Percentiles rank a stretch among this genome's conserved stretches.
Conservation (phyloP, 2,113 vertebrate species). For the Sinosuthora webbiana region DNA sequence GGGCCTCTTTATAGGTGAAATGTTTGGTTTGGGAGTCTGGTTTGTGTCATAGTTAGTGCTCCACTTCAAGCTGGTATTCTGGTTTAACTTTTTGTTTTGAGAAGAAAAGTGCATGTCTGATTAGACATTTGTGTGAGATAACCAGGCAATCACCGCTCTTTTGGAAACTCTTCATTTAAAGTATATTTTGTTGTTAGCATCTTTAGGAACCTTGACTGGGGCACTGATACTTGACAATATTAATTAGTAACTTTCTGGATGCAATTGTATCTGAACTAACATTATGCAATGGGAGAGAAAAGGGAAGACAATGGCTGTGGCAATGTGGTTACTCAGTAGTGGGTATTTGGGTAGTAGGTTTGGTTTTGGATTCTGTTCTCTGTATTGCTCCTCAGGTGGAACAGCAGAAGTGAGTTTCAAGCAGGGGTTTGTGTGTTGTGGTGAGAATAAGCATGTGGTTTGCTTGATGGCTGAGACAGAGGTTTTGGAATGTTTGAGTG, state of each 20-base stretch:
- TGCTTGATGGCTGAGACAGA: not conserved
- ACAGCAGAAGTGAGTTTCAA: accelerated
- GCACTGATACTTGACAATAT: not conserved
- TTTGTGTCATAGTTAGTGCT: not conserved
- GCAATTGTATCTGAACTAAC: not conserved
- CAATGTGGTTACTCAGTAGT: not conserved
- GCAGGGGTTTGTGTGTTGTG: not conserved
- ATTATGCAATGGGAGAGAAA: not conserved
- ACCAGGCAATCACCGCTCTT: not conserved
- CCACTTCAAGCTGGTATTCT: not conserved
- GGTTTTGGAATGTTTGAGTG: not conserved
- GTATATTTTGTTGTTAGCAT: not conserved
- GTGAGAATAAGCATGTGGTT: not conserved
- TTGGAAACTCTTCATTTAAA: not conserved
- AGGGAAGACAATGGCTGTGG: not conserved
- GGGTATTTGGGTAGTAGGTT: not conserved
- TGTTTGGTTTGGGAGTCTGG: not conserved
- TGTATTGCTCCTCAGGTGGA: not conserved
- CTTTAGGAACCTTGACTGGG: not conserved
- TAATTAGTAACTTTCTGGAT: not conserved
- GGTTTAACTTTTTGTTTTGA: not conserved
- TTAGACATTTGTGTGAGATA: not conserved
- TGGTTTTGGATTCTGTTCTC: not conserved
- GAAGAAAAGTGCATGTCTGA: not conserved
- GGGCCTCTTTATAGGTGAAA: not conserved